Evolutionary conservation across 2,797 vertebrate genomes (phyloP), one percentile per base, ranked within the genome.

Genomic region (Ciconia nigra): DNA sequence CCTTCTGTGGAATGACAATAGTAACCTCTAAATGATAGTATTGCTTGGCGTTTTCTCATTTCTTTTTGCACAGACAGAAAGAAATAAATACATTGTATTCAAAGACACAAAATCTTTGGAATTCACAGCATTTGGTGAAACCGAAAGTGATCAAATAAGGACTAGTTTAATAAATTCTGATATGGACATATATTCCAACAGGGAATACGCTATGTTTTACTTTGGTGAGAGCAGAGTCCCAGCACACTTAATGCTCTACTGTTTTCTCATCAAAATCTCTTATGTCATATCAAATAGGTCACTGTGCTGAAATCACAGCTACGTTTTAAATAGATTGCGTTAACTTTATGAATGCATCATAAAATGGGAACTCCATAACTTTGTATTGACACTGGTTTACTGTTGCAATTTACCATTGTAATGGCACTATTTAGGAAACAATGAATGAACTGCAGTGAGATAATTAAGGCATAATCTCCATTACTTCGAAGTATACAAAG

Each of bases 391-490:
- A 80, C 26, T 51, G 86, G 46, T 96, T 95, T 87, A 87, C 93
- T 95, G 88, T 93, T 72, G 91, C 92, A 96, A 95, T 96, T 95
- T 92, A 83, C 93, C 74, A 81, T 62, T 71, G 61, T 95, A 91
- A 95, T 83, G 82, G 74, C 82, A 85, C 87, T 74, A 80, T 76
- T 92, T 97, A 96, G 95, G 87, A 97, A 96, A 96, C 95, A 96
- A 97, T 90, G 93, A 94, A 83, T 85, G 74, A 90, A 76, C 57
- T 78, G 84, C 90, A 81, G 76, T 62, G 87, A 94, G 88, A 94
- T 95, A 97, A 96, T 97, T 95, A 97, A 97, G 90, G 83, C 91
- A 92, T 97, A 92, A 97, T 97, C 95, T 91, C 93, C 74, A 74
- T 87, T 90, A 76, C 89, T 90, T 93, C 73, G 17, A 96, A 98